Percentiles rank a stretch among this genome's conserved stretches.
These are phyloP conservation scores for Rattus rattus DNA, from an alignment of 2,113 vertebrate species.

Conservation along the genomic window DNA sequence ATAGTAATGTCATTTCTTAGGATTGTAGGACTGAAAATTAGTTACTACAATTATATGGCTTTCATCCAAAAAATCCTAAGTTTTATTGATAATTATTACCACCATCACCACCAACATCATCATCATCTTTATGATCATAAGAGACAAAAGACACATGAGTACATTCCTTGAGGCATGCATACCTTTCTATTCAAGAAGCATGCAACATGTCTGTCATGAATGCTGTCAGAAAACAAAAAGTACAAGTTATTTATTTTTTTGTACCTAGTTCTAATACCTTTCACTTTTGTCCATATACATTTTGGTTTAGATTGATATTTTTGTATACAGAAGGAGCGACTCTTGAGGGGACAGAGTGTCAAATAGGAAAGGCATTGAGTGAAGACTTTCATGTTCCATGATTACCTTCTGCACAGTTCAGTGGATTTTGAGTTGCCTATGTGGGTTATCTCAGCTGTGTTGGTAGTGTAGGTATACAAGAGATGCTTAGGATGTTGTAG, in stretches of 20 bases:
- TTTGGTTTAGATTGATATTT: neutral
- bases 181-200: neutral
- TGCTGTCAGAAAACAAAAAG: neutral
- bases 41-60: neutral
- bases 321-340: neutral
- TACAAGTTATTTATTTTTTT: too few relatives aligned
- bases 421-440: neutral
- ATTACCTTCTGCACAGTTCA: neutral
- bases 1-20: neutral
- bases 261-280: neutral
- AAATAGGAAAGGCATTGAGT: neutral
- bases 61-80: neutral
- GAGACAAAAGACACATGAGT: neutral
- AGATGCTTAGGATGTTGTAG: neutral
- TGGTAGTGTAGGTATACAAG: neutral
- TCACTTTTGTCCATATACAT: neutral
- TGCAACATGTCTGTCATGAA: neutral
- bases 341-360: neutral
- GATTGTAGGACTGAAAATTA: neutral
- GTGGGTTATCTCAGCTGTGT: neutral
- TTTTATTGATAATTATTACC: neutral
- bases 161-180: neutral
- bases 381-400: neutral
- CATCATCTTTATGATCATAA: neutral
- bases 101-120: neutral